These are phyloP conservation scores for Podarcis lilfordi DNA, from an alignment of 2,797 vertebrate species.

Conservation along the genomic window DNA sequence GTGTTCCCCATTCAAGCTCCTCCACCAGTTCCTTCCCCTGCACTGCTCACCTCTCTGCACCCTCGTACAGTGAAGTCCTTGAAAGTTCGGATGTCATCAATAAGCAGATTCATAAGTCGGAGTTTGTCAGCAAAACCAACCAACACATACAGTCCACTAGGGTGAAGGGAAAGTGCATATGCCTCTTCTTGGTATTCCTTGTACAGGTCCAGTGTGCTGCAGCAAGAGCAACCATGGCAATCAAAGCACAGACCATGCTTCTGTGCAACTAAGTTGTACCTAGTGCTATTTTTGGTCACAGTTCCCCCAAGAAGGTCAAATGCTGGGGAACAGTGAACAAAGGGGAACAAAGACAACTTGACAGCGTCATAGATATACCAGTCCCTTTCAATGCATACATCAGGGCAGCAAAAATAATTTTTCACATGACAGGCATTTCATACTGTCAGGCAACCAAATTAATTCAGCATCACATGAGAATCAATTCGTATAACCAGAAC, in stretches of 20 bases:
- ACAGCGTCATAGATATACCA: conserved; percentile 14
- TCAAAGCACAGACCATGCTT: not conserved
- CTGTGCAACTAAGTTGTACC: fast-evolving
- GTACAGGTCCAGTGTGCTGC: conserved; percentile 85
- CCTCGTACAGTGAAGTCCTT: conserved; percentile 90
- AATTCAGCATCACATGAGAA: not conserved
- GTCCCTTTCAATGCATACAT: conserved; percentile 16
- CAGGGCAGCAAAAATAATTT: not conserved
- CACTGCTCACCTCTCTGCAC: conserved; percentile 86
- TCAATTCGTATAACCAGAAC: not conserved
- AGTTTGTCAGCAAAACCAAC: conserved; percentile 95
- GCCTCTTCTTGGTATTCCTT: conserved; percentile 92
- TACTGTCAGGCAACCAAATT: not conserved
- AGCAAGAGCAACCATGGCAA: conserved; percentile 33
- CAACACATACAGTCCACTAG: conserved; percentile 88
- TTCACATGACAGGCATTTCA: not conserved
- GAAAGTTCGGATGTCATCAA: conserved; percentile 87
- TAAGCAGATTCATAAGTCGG: conserved; percentile 89
- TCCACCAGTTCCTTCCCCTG: not conserved
- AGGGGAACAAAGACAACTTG: conserved; percentile 22
- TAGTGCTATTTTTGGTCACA: conserved; percentile 21
- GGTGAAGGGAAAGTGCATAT: conserved; percentile 88
- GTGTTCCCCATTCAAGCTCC: not conserved
- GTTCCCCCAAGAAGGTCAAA: conserved; percentile 10
- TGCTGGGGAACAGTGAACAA: not conserved